Base-by-base conservation (phyloP, 2,888 invertebrate species). In the Trisateles emortualis region DNA sequence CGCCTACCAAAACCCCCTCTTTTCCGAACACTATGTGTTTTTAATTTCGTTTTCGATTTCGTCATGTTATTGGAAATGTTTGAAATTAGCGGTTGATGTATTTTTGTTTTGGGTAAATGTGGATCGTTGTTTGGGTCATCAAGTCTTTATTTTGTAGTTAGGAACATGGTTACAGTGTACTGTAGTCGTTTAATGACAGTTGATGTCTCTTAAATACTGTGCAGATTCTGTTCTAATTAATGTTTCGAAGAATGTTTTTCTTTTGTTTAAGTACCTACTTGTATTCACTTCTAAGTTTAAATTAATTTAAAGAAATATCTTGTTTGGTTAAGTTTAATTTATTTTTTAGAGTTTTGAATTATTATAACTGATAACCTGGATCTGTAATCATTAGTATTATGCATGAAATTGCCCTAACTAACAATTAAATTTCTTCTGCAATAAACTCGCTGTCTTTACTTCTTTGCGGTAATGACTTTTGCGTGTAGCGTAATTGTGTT, bases 31-130 rank as follows among this genome's bases (percentile, higher is more conserved):
- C 70, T 78, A 79, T 76, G 76, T 74, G 74, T 78, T 79, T 79
- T 78, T 79, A 77, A 79, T 78, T 73, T 74, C 70, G 64, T 71
- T 76, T 70, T 76, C 78, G 73, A 78, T 79, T 78, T 74, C 53
- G 68, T 68, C 64, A 68, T 57, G 64, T 67, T 72, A 67, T 66
- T 60, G 62, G 48, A 32, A 70, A 67, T 60, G 53, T 49, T n/a
- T 41, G 53, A 47, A 64, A 63, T 70, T 70, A 68, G 55, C 49
- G 24, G 14, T 52, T 55, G 51, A 59, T 59, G 57, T 55, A 52
- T 46, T 66, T n/a, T 56, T 54, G 39, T 53, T 58, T 35, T 42
- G 22, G 32, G 48, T 47, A 49, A 59, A 58, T 58, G 54, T 41
- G 24, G 54, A 59, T 66, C 46, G 56, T 3, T 32, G 35, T 57